Base-by-base conservation (phyloP, 2,113 vertebrate species). In the Mormyrus lacerda region DNA sequence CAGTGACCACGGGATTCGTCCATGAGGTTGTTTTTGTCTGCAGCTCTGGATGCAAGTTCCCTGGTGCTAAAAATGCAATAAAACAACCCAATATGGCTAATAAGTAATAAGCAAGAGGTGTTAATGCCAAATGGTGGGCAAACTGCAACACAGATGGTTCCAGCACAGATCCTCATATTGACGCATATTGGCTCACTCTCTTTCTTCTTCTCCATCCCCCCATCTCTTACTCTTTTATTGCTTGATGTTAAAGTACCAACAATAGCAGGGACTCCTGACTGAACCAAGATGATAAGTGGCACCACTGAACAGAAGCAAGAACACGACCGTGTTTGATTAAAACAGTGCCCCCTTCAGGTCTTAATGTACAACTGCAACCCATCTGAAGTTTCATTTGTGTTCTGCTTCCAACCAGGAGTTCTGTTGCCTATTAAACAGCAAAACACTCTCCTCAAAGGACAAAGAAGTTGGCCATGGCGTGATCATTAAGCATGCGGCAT, bases 91-190 rank as follows among this genome's bases (percentile, higher is more conserved):
- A 88, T 90, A 88, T 83, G 89, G 86, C 69, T 87, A 90, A 65
- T 61, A 87, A 90, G 85, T 79, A 90, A 90, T 90, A 90, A 90
- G 89, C 39, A 90, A 88, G 50, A 90, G 87, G 89, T 87, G 89
- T 90, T 90, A 90, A 90, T 88, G 83, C 69, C 89, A 84, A 90
- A 88, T 47, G 73, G 48, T 73, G 73, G 73, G 73, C 89, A 88
- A 86, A 83, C 89, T 90, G 89, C 73, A 58, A 86, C 76, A 90
- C 89, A 90, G 89, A 90, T 90, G 89, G 89, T 55, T 90, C 73
- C 50, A 44, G n/a, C 86, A 65, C 50, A 88, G 86, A 87, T 44
- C 76, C 87, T 84, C 87, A 76, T 83, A 65, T 47, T 90, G 73
- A 87, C 73, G 85, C 76, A 73, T 55, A 44, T 47, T 69, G 55